Percentiles rank a stretch among this genome's conserved stretches.
These are phyloP conservation scores for Caenorhabditis sp. DNA, from an alignment of 2,888 invertebrate genomes.

Conservation along the genomic window DNA sequence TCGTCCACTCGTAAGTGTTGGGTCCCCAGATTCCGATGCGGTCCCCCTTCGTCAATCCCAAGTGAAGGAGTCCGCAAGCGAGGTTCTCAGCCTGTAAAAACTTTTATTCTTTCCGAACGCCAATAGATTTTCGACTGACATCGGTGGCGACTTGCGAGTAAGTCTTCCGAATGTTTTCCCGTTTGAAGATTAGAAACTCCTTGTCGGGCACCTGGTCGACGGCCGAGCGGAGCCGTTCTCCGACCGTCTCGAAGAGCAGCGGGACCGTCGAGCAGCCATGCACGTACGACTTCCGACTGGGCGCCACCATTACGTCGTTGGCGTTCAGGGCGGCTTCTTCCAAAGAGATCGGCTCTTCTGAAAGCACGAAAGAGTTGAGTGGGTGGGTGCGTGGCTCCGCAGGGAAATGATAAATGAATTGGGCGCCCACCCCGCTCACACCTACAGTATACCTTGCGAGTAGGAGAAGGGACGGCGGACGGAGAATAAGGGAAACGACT, in stretches of 20 bases:
- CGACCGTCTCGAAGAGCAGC: slow-evolving; percentile 76
- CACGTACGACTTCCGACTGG: slow-evolving; percentile 73
- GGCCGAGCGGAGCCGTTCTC: slow-evolving; percentile 74
- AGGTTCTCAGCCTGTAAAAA: slow-evolving; percentile 83
- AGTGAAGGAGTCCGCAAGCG: slow-evolving; percentile 85
- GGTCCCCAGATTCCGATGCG: slow-evolving; percentile 88
- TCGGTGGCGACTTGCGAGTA: slow-evolving; percentile 75
- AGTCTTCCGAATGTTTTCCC: slow-evolving; percentile 73
- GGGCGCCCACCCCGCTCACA: slow-evolving; percentile 4
- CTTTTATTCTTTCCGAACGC: neutral
- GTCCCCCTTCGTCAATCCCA: slow-evolving; percentile 86
- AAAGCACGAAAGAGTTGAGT: slow-evolving; percentile 28
- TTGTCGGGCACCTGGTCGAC: slow-evolving; percentile 75
- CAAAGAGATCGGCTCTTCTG: slow-evolving; percentile 67
- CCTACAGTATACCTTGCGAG: slow-evolving; percentile 46
- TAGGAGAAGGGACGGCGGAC: slow-evolving; percentile 10
- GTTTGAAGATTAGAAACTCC: slow-evolving; percentile 77
- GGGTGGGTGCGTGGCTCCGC: too few relatives aligned
- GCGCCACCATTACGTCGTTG: slow-evolving; percentile 61
- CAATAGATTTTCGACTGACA: slow-evolving; percentile 67
- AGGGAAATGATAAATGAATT: slow-evolving; percentile 30
- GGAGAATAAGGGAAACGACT: slow-evolving; percentile 14
- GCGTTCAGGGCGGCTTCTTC: slow-evolving; percentile 68
- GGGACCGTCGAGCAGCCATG: slow-evolving; percentile 73
- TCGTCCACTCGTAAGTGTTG: slow-evolving; percentile 86